A percentile compares a stretch with the other conserved stretches of the same genome.
Evolutionary conservation across 1,140 invertebrate species (phyloP).

Genomic region (Mizuhopecten yessoensis): DNA sequence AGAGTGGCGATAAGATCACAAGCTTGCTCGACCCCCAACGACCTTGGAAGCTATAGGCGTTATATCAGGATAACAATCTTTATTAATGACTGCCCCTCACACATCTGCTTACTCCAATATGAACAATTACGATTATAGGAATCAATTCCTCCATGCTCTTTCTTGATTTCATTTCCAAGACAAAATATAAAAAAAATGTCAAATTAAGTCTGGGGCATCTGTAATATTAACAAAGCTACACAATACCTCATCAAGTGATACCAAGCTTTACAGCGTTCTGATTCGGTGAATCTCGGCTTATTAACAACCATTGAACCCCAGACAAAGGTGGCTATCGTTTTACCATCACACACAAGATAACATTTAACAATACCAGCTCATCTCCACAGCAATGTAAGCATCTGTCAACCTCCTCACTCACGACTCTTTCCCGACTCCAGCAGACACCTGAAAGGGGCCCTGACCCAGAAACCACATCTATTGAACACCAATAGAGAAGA

Average conservation of each 20-base stretch:
- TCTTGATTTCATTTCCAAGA: slow-evolving; percentile 28
- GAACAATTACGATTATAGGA: slow-evolving; percentile 13
- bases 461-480: slow-evolving; percentile 23
- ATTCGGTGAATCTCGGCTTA: slow-evolving; percentile 9
- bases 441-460: no score
- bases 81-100: not conserved
- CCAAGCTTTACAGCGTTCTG: not conserved
- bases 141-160: slow-evolving; percentile 18
- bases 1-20: not conserved
- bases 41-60: slow-evolving; percentile 24
- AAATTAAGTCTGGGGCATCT: slow-evolving; percentile 28
- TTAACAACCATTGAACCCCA: slow-evolving; percentile 11
- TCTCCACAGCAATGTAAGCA: slow-evolving; percentile 32
- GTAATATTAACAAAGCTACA: not conserved
- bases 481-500: not conserved
- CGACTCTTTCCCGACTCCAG: not conserved
- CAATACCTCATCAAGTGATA: slow-evolving; percentile 23
- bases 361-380: slow-evolving; percentile 32
- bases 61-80: slow-evolving; percentile 18
- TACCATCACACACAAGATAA: slow-evolving; percentile 38
- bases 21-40: not conserved
- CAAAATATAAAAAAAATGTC: slow-evolving; percentile 21
- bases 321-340: slow-evolving; percentile 33
- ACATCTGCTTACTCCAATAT: slow-evolving; percentile 39
- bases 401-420: not conserved